Percentiles rank a stretch among this genome's conserved stretches.
Conservation (phyloP, 2,888 invertebrate species). For the Lithophane ornitopus region DNA sequence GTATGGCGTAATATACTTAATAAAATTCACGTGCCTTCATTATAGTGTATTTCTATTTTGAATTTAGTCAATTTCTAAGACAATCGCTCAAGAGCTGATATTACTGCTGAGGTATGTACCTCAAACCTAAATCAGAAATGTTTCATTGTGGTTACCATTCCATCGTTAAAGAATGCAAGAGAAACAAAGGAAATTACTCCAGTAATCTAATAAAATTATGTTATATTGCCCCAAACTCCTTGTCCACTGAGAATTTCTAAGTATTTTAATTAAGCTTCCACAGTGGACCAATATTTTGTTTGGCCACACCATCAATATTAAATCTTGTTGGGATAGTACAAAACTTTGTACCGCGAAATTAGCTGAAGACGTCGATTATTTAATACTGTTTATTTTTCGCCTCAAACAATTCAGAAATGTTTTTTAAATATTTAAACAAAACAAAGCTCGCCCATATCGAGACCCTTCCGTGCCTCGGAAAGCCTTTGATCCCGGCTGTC, state of each 20-base stretch:
- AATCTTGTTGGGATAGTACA: conserved; percentile 42
- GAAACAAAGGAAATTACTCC: conserved; percentile 12
- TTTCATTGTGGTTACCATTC: neutral
- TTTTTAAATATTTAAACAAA: neutral
- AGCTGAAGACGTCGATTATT: conserved; percentile 12
- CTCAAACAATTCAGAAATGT: neutral
- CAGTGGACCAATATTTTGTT: conserved; percentile 57
- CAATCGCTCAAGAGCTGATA: too few relatives aligned
- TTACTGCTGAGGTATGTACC: too few relatives aligned
- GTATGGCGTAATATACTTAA: neutral
- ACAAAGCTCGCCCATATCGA: neutral
- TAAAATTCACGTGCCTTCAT: neutral
- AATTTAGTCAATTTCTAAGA: neutral
- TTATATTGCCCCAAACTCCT: conserved; percentile 35
- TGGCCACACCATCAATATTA: conserved; percentile 61
- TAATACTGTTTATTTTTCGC: conserved; percentile 25
- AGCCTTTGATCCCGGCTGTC: neutral
- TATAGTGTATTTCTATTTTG: neutral
- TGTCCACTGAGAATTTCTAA: conserved; percentile 55
- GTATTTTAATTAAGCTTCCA: conserved; percentile 61
- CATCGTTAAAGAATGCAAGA: conserved; percentile 8
- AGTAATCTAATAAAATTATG: conserved; percentile 30
- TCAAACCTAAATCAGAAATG: neutral
- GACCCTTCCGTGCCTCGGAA: neutral
- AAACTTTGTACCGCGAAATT: conserved; percentile 25